phyloP scores from a whole-genome alignment of 2,888 invertebrate genomes.

The Napeogenes sylphis region DNA sequence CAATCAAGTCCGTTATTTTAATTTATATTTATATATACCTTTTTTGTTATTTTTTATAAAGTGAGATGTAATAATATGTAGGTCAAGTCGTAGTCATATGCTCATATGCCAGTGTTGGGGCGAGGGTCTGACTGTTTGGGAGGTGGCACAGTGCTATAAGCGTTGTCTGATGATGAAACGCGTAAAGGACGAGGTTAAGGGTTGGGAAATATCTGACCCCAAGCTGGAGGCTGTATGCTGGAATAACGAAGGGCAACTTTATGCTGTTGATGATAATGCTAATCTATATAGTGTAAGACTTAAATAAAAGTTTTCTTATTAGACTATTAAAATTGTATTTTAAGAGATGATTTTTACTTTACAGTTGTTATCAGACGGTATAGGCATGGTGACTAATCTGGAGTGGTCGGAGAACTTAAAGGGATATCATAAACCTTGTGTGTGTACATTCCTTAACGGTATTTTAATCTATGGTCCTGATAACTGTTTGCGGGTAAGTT shows the following conservation, averaged over 20 bases:
- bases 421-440: constrained; percentile 42
- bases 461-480: constrained; percentile 66
- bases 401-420: constrained; percentile 57
- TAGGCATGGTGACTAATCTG: constrained; percentile 54
- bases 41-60: background rate
- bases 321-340: background rate
- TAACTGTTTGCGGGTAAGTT: constrained; percentile 52
- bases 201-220: constrained; percentile 54
- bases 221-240: constrained; percentile 55
- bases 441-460: constrained; percentile 60
- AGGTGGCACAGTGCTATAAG: constrained; percentile 66
- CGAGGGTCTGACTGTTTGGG: constrained; percentile 65
- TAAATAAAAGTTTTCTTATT: too few relatives aligned
- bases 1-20: too few relatives aligned
- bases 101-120: constrained; percentile 65
- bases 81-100: constrained; percentile 63
- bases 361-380: constrained; percentile 64
- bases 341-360: constrained; percentile 18
- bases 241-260: constrained; percentile 62
- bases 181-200: constrained; percentile 45
- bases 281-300: constrained; percentile 59
- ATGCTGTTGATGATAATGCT: constrained; percentile 54
- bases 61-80: constrained; percentile 28
- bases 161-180: constrained; percentile 57
- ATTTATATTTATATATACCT: too few relatives aligned